Base-by-base conservation (phyloP, 2,797 vertebrate genomes). In the Sandelia bainsii region DNA sequence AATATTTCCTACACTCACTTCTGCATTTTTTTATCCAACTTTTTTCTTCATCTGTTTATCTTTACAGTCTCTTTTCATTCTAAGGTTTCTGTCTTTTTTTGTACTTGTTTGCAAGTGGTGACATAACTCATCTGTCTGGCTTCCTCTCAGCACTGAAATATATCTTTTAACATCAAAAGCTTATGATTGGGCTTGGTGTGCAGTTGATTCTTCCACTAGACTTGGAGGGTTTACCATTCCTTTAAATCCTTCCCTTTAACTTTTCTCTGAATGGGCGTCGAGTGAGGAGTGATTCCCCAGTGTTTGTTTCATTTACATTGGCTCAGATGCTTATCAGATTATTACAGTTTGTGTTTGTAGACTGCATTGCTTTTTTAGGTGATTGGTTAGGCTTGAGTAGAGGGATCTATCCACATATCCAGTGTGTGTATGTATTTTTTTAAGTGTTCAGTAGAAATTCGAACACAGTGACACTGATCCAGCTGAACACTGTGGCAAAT, bases 391-490 rank as follows among this genome's bases (percentile, higher is more conserved):
- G 23, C 56, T 45, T 4, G 4, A 27, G 25, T 22, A 37, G 23
- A 74, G 39, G 22, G 45, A 45, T 77, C 2, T 12, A 1, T 53
- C 27, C 49, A 11, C 7, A 14, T 69, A 48, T 81, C 62, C 6
- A 32, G 29, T 32, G 29, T 32, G 29, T 25, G 25, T 46, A 34
- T 50, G 39, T 62, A 77, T 14, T 49, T 50, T 68, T 62, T 70
- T 49, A 60, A 44, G 65, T 44, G 5, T 66, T 72, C 56, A 65
- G 19, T 52, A 56, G 53, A 74, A 75, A 74, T 82, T 68, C 48
- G 76, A 77, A 69, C 69, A 75, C 32, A 42, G 59, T 82, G 62
- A 62, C 42, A 50, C 51, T 69, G 57, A 78, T 80, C 48, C 3
- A 1, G 8, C 62, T 19, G 20, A 59, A 59, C 44, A 40, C 39